Conservation (phyloP, 2,113 vertebrate species). For the Glaucomys volans region DNA sequence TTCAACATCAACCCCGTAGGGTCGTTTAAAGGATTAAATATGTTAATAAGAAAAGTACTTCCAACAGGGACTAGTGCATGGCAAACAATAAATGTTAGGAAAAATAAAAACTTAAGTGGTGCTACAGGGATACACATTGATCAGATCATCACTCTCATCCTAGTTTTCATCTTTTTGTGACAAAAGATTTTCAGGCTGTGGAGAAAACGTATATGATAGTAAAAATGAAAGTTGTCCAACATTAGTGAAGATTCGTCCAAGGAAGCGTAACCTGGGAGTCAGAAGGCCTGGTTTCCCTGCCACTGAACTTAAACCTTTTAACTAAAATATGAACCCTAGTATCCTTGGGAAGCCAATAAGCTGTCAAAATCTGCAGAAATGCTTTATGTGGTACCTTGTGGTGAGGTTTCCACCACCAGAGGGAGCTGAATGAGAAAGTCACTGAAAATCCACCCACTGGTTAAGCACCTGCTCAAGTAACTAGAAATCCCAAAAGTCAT, state of each 20-base stretch:
- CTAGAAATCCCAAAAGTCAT: neutral
- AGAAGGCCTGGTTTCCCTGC: neutral
- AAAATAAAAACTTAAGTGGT: neutral
- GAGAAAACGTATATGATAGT: slow-evolving; percentile 28
- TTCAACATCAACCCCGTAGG: neutral
- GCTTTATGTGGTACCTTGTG: neutral
- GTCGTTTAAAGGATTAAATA: slow-evolving; percentile 21
- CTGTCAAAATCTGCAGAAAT: neutral
- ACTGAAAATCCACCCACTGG: neutral
- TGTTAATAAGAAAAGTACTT: neutral
- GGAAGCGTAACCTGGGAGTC: neutral
- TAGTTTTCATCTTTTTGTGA: neutral
- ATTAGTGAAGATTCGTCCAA: neutral
- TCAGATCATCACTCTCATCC: neutral
- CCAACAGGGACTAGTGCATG: neutral
- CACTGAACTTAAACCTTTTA: neutral
- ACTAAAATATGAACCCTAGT: neutral
- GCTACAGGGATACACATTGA: neutral
- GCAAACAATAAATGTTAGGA: neutral
- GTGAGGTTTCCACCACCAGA: slow-evolving; percentile 1
- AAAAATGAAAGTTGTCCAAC: slow-evolving; percentile 29
- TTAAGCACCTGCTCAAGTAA: neutral
- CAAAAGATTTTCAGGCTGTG: neutral
- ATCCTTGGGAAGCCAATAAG: neutral
- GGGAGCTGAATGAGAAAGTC: neutral